Percentiles rank a stretch among this genome's conserved stretches.
Evolutionary conservation across 2,888 invertebrate genomes (phyloP).

Genomic region (Cerceris ruficornis): DNA sequence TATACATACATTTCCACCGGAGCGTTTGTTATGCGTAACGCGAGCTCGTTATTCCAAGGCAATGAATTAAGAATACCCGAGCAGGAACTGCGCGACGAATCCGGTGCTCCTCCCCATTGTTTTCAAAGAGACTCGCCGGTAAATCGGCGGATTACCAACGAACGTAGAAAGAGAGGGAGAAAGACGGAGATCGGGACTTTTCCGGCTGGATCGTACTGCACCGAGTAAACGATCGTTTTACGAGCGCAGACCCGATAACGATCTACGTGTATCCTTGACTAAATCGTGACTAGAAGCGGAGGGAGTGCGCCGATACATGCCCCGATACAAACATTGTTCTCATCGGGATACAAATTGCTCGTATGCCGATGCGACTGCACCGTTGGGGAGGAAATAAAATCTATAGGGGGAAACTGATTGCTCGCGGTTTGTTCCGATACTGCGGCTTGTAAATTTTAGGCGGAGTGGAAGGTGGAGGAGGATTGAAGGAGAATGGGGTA

Average conservation of each 20-base stretch:
- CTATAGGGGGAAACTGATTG: constrained; percentile 4
- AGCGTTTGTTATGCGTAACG: too few relatives aligned
- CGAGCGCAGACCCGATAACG: constrained; percentile 79
- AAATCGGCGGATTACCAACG: constrained; percentile 43
- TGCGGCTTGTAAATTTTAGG: too few relatives aligned
- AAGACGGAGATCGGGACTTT: constrained; percentile 45
- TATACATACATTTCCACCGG: too few relatives aligned
- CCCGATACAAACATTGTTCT: constrained; percentile 76
- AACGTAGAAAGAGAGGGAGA: too few relatives aligned
- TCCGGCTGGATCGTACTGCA: constrained; percentile 51
- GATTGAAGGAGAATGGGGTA: too few relatives aligned
- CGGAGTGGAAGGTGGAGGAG: too few relatives aligned
- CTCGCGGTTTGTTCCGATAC: too few relatives aligned
- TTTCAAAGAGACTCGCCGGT: constrained; percentile 44
- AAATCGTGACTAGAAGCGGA: constrained; percentile 80
- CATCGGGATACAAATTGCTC: constrained; percentile 78
- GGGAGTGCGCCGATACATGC: constrained; percentile 63
- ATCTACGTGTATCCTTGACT: constrained; percentile 80
- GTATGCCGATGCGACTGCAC: constrained; percentile 42
- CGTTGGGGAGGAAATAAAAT: constrained; percentile 45
- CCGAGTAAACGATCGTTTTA: constrained; percentile 77
- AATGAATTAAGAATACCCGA: not conserved
- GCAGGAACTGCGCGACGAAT: constrained; percentile 20
- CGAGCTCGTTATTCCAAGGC: too few relatives aligned
- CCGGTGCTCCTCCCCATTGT: constrained; percentile 42